Percentiles rank a stretch among this genome's conserved stretches.
These are phyloP conservation scores for Pheosia tremula DNA, from an alignment of 2,888 invertebrate genomes.

Conservation along the genomic window DNA sequence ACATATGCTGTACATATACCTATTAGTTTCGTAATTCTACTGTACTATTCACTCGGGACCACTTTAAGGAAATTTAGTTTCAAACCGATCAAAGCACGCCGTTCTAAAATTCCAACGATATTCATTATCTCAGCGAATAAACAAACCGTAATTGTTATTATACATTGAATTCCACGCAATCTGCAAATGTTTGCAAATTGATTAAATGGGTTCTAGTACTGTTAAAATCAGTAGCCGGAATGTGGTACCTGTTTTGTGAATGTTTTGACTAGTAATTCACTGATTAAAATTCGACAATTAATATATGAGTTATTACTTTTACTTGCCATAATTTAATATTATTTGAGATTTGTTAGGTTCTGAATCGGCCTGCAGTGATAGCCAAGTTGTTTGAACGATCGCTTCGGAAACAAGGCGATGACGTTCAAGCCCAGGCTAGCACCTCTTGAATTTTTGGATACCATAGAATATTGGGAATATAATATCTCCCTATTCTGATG, in stretches of 20 bases:
- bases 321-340: background rate
- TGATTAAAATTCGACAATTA: background rate
- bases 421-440: too few relatives aligned
- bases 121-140: conserved; percentile 6
- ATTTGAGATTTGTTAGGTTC: background rate
- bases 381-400: too few relatives aligned
- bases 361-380: too few relatives aligned
- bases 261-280: conserved; percentile 14
- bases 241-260: conserved; percentile 37
- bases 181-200: conserved; percentile 47
- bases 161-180: conserved; percentile 6
- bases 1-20: too few relatives aligned
- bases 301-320: background rate
- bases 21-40: too few relatives aligned
- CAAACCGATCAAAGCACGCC: background rate
- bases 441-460: too few relatives aligned
- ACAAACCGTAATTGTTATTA: conserved; percentile 11
- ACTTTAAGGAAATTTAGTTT: too few relatives aligned
- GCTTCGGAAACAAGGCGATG: too few relatives aligned
- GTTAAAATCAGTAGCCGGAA: conserved; percentile 46
- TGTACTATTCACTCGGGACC: too few relatives aligned
- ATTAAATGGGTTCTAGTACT: conserved; percentile 47
- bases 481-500: too few relatives aligned
- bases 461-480: too few relatives aligned
- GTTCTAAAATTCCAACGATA: conserved; percentile 6